A percentile compares a stretch with the other conserved stretches of the same genome.
phyloP scores from a whole-genome alignment of 2,797 vertebrate species.

The Phataginus tetradactyla region DNA sequence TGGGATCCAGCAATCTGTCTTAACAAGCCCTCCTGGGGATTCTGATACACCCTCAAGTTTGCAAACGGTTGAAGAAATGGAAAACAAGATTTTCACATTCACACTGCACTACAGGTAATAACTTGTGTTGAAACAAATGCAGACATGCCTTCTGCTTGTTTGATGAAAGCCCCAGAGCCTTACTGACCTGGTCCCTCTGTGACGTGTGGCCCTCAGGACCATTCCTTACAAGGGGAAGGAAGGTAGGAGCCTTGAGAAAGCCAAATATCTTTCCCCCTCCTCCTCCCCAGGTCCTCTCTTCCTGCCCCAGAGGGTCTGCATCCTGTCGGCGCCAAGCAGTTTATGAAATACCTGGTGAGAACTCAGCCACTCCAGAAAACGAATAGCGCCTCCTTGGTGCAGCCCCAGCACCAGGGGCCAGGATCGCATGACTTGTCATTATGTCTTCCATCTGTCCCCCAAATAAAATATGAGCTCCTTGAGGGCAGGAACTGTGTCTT shows the following conservation, averaged over 20 bases:
- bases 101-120: neutral
- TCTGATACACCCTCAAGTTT: neutral
- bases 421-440: constrained; percentile 1
- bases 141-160: neutral
- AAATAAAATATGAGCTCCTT: constrained; percentile 55
- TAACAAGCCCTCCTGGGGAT: neutral
- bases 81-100: neutral
- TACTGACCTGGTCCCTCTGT: neutral
- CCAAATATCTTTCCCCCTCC: neutral
- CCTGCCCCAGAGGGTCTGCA: neutral
- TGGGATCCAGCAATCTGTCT: neutral
- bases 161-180: neutral
- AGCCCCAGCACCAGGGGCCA: neutral
- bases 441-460: neutral
- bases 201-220: neutral
- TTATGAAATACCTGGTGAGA: constrained; percentile 7
- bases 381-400: neutral
- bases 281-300: neutral
- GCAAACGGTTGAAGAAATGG: neutral
- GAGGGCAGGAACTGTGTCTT: constrained; percentile 37
- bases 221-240: neutral
- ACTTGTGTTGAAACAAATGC: neutral
- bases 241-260: neutral
- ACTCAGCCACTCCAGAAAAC: neutral
- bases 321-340: neutral